Conservation (phyloP, 2,113 vertebrate species). For the Cyanoramphus novaezelandiae region DNA sequence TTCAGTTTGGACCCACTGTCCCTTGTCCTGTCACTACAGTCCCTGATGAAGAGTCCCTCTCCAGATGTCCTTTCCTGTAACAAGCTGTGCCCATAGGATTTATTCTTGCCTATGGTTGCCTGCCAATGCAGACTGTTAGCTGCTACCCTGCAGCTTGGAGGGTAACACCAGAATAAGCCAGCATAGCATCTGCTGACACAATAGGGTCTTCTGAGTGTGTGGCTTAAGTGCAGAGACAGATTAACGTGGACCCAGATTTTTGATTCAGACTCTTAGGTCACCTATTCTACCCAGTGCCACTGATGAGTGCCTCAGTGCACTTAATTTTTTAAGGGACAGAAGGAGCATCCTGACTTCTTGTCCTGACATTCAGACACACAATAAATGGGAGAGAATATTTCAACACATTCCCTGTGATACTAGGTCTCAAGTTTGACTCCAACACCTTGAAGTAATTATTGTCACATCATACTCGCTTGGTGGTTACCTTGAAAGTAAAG, state of each 20-base stretch:
- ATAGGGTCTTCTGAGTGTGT: neutral
- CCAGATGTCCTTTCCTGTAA: neutral
- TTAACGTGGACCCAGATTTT: neutral
- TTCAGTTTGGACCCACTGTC: neutral
- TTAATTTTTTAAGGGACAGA: neutral
- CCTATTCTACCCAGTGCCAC: neutral
- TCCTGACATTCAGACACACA: neutral
- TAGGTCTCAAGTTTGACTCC: neutral
- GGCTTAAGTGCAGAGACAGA: neutral
- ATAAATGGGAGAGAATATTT: neutral
- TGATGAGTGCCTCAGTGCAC: neutral
- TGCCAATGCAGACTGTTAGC: neutral
- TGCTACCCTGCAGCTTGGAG: neutral
- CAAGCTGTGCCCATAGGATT: neutral
- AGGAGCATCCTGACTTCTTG: neutral
- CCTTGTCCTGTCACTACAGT: neutral
- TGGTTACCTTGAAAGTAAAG: conserved; percentile 59
- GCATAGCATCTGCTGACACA: neutral
- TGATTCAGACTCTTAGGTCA: neutral
- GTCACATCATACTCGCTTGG: neutral
- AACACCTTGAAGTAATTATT: neutral
- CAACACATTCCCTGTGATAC: neutral
- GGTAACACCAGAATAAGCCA: neutral
- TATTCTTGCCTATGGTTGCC: neutral
- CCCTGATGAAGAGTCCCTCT: neutral